phyloP scores from a whole-genome alignment of 1,140 invertebrate genomes.

The Linepithema humile region DNA sequence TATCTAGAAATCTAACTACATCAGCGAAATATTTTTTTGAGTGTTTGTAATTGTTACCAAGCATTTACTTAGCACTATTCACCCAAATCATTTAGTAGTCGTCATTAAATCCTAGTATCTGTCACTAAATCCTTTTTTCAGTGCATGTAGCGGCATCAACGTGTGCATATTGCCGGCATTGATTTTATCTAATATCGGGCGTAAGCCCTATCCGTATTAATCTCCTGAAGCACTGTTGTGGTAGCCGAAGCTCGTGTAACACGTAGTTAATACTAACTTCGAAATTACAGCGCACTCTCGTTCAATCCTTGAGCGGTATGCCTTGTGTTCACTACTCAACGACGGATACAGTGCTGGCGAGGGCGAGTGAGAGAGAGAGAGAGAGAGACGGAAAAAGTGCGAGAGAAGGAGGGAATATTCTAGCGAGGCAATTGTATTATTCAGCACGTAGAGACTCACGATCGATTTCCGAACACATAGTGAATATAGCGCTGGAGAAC shows the following conservation, averaged over 20 bases:
- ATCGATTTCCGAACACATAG: background rate
- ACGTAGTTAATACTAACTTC: constrained; percentile 22
- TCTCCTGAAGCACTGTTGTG: constrained; percentile 4
- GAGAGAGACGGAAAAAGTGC: background rate
- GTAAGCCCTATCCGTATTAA: constrained; percentile 34
- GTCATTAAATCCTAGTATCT: too few species aligned
- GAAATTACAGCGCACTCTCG: constrained; percentile 4
- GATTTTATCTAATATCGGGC: constrained; percentile 32
- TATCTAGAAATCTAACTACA: too few species aligned
- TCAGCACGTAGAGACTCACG: background rate
- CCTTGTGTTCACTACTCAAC: background rate
- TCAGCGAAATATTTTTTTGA: too few species aligned
- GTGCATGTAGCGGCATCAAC: too few species aligned
- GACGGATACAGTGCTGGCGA: background rate
- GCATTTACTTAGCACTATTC: too few species aligned
- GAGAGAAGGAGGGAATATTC: background rate
- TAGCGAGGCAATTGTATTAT: constrained; percentile 30
- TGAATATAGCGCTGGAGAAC: constrained; percentile 3
- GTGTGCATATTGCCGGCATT: background rate
- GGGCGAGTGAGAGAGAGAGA: background rate
- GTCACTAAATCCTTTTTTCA: too few species aligned
- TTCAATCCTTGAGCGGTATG: constrained; percentile 25
- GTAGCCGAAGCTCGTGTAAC: constrained; percentile 15
- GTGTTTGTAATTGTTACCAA: too few species aligned
- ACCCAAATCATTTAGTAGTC: too few species aligned